Percentiles rank a stretch among this genome's conserved stretches.
Conservation (phyloP, 2,797 vertebrate species). For the Propithecus deckenii region DNA sequence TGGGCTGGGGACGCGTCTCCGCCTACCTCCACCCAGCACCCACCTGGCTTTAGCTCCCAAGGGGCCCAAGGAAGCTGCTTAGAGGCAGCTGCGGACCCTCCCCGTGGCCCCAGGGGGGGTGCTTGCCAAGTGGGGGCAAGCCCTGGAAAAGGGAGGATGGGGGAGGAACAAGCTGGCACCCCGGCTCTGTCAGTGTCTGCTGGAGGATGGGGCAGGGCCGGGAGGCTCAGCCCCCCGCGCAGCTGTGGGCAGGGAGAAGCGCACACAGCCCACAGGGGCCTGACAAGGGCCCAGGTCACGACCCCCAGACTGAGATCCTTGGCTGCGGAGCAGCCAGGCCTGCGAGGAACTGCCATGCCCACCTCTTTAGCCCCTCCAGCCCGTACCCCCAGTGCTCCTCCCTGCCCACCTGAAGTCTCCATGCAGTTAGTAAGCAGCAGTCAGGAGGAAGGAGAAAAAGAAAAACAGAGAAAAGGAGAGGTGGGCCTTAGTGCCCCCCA, state of each 20-base stretch:
- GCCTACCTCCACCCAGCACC: neutral
- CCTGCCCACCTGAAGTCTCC: neutral
- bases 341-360: neutral
- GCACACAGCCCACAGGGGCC: neutral
- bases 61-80: neutral
- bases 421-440: slow-evolving; percentile 79
- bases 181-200: neutral
- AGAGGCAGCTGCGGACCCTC: neutral
- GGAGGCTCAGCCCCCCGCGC: neutral
- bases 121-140: neutral
- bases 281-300: neutral
- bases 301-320: neutral
- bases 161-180: neutral
- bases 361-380: neutral
- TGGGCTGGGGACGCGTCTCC: fast-evolving
- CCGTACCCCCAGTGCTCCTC: fast-evolving
- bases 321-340: neutral
- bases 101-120: neutral
- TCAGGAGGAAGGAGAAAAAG: slow-evolving; percentile 74
- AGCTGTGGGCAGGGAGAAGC: neutral
- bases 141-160: neutral
- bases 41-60: neutral
- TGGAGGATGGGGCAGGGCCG: neutral
- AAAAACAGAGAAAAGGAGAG: slow-evolving; percentile 77
- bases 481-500: neutral